These are phyloP conservation scores for Silurus meridionalis DNA, from an alignment of 2,113 vertebrate species.

Conservation along the genomic window DNA sequence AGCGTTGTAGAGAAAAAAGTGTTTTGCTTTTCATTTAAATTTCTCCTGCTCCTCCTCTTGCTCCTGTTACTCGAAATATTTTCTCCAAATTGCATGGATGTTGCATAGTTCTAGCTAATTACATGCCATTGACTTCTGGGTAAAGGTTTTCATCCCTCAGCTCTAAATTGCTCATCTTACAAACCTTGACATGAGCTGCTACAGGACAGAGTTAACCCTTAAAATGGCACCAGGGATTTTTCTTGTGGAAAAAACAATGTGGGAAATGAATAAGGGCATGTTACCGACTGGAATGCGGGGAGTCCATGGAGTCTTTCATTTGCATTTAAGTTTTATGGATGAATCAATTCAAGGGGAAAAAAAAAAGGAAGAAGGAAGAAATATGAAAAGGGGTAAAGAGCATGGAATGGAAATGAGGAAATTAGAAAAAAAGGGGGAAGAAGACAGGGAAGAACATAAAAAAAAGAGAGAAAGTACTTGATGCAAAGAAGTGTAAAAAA, in stretches of 20 bases:
- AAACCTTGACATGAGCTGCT: not conserved
- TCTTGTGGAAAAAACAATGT: not conserved
- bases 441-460: not conserved
- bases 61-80: too few species aligned
- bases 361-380: too few species aligned
- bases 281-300: not conserved
- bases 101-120: too few species aligned
- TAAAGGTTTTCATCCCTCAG: not conserved
- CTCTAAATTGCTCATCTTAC: not conserved
- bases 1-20: not conserved
- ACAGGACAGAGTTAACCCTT: not conserved
- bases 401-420: not conserved
- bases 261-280: conserved; percentile 15
- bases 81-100: too few species aligned
- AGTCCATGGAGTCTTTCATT: too few species aligned
- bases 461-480: not conserved
- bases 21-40: not conserved
- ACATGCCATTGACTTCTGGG: not conserved
- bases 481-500: not conserved
- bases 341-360: not conserved
- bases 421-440: not conserved
- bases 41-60: not conserved
- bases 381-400: not conserved
- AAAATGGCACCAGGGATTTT: not conserved
- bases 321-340: not conserved